phyloP scores from a whole-genome alignment of 2,888 invertebrate species.

The Agelastica alni region DNA sequence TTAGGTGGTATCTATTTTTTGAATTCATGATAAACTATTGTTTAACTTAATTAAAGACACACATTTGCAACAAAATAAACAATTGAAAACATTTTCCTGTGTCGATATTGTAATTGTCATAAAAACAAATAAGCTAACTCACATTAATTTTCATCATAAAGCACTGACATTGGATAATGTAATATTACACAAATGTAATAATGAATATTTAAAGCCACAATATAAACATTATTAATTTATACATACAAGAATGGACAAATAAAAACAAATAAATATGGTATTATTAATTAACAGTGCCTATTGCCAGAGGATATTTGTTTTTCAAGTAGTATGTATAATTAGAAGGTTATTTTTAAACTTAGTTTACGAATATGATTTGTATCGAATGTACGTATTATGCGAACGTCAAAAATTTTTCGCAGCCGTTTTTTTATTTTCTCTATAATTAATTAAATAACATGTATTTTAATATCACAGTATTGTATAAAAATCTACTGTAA shows the following conservation, averaged over 20 bases:
- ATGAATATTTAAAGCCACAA: slow-evolving; percentile 26
- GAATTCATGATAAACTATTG: too few relatives aligned
- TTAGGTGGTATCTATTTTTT: too few relatives aligned
- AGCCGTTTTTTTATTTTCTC: too few relatives aligned
- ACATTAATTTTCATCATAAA: background rate
- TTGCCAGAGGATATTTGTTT: slow-evolving; percentile 40
- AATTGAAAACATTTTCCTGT: too few relatives aligned
- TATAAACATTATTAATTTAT: slow-evolving; percentile 27
- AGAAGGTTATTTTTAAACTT: slow-evolving; percentile 27
- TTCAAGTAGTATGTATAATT: slow-evolving; percentile 29
- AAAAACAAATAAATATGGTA: slow-evolving; percentile 40
- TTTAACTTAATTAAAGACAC: too few relatives aligned
- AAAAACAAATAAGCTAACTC: too few relatives aligned
- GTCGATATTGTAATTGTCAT: too few relatives aligned
- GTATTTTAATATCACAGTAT: too few relatives aligned
- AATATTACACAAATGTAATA: slow-evolving; percentile 8
- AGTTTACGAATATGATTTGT: slow-evolving; percentile 23
- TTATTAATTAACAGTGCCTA: slow-evolving; percentile 35
- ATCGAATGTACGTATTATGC: slow-evolving; percentile 9
- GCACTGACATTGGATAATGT: slow-evolving; percentile 12
- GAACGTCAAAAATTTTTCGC: too few relatives aligned
- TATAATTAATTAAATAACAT: too few relatives aligned
- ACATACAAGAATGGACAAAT: slow-evolving; percentile 26
- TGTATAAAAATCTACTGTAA: too few relatives aligned
- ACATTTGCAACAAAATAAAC: too few relatives aligned